Percentiles rank a stretch among this genome's conserved stretches.
Conservation (phyloP, 2,113 vertebrate species). For the Tiliqua scincoides region DNA sequence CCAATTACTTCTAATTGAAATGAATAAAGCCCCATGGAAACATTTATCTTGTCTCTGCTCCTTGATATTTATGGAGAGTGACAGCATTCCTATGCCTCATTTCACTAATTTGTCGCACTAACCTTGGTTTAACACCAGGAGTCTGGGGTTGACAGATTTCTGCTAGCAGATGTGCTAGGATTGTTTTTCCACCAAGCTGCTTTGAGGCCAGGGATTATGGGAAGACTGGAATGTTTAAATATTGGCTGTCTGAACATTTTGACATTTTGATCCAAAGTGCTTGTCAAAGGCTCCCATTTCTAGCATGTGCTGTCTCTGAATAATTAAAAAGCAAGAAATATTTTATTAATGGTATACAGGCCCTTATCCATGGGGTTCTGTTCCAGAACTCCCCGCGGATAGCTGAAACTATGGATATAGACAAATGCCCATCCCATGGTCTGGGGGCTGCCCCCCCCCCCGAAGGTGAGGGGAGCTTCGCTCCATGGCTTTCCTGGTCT, state of each 20-base stretch:
- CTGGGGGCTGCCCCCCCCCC: too few relatives aligned
- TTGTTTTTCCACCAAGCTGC: constrained; percentile 26
- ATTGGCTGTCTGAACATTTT: neutral
- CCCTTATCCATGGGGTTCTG: too few relatives aligned
- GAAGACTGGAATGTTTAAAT: neutral
- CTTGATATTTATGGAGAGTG: constrained; percentile 35
- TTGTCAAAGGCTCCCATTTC: neutral
- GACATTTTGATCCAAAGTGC: neutral
- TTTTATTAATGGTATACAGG: too few relatives aligned
- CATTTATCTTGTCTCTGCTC: constrained; percentile 49
- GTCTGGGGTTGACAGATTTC: constrained; percentile 32
- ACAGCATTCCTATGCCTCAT: constrained; percentile 40
- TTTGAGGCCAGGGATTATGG: neutral
- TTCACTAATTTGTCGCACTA: constrained; percentile 47
- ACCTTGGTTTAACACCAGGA: constrained; percentile 39
- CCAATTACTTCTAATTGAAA: constrained; percentile 63
- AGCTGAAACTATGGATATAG: too few relatives aligned
- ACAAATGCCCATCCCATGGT: too few relatives aligned
- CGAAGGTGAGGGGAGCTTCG: neutral
- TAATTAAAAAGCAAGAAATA: neutral
- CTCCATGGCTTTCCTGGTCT: neutral
- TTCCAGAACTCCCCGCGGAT: too few relatives aligned
- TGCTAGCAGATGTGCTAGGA: constrained; percentile 18
- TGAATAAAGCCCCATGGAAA: constrained; percentile 43
- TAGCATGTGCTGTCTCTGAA: neutral